phyloP scores from a whole-genome alignment of 2,113 vertebrate genomes.

The Thamnaconus septentrionalis region DNA sequence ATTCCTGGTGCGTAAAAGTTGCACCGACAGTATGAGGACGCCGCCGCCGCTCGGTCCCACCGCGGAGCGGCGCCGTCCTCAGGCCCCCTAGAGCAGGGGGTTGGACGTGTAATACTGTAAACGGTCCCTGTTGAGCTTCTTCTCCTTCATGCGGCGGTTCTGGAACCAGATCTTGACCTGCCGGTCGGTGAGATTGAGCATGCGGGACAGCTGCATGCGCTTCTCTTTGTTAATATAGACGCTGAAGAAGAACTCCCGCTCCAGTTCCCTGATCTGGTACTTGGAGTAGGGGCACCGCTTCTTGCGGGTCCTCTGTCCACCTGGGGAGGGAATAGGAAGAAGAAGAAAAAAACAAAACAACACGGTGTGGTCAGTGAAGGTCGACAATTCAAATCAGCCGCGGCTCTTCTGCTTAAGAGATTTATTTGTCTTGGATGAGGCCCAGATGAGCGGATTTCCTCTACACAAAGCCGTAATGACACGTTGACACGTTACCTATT shows the following conservation, averaged over 20 bases:
- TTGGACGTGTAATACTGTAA: conserved; percentile 97
- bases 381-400: conserved; percentile 32
- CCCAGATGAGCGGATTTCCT: conserved; percentile 42
- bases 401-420: conserved; percentile 29
- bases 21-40: conserved; percentile 38
- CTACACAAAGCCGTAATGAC: conserved; percentile 35
- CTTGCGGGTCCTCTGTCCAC: conserved; percentile 91
- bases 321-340: conserved; percentile 70
- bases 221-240: conserved; percentile 99
- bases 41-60: conserved; percentile 40
- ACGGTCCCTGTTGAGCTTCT: conserved; percentile 97
- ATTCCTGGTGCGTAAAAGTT: conserved; percentile 23
- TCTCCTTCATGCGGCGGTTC: conserved; percentile 99
- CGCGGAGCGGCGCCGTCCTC: conserved; percentile 6
- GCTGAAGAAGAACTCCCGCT: conserved; percentile 97
- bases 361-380: not conserved
- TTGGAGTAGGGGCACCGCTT: conserved; percentile 97
- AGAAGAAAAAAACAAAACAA: conserved; percentile 37
- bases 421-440: conserved; percentile 25
- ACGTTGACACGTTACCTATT: conserved; percentile 39
- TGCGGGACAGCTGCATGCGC: conserved; percentile 92
- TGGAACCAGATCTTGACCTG: conserved; percentile 99
- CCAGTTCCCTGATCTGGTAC: conserved; percentile 96
- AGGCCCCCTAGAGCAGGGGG: conserved; percentile 86
- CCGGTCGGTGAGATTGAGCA: conserved; percentile 97